These are phyloP conservation scores for Aricia agestis DNA, from an alignment of 1,140 invertebrate species.

Conservation along the genomic window DNA sequence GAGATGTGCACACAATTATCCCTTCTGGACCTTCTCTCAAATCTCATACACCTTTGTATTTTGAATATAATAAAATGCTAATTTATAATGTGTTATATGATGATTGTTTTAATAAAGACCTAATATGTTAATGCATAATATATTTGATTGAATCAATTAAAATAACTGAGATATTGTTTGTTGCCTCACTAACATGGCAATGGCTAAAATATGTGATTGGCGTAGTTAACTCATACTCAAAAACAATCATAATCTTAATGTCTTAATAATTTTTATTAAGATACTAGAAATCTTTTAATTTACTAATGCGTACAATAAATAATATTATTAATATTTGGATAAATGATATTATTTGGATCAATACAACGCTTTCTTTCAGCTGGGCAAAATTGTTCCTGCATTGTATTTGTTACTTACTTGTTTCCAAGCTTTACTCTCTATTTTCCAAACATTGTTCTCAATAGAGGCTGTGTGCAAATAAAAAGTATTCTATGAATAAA, in stretches of 20 bases:
- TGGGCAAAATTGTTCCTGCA: background rate
- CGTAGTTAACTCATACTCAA: too few species aligned
- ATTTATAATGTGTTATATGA: conserved; percentile 20
- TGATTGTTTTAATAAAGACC: conserved; percentile 12
- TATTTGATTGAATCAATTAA: background rate
- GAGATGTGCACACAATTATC: conserved; percentile 52
- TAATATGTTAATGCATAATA: conserved; percentile 7
- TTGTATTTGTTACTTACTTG: conserved; percentile 38
- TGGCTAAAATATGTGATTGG: too few species aligned
- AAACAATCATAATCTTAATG: too few species aligned
- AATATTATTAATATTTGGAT: too few species aligned
- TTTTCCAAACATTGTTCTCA: conserved; percentile 59
- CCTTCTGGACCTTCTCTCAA: conserved; percentile 49
- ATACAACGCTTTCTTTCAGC: background rate
- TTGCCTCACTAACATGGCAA: too few species aligned
- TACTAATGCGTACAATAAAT: too few species aligned
- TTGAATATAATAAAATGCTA: conserved; percentile 28
- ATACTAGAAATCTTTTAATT: too few species aligned
- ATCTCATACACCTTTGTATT: conserved; percentile 53
- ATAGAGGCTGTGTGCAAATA: conserved; percentile 73
- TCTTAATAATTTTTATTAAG: too few species aligned
- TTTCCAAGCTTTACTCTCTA: conserved; percentile 44
- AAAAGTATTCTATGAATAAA: conserved; percentile 67
- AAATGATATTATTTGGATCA: background rate
- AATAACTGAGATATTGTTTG: too few species aligned